These are phyloP conservation scores for Ptilonorhynchus violaceus DNA, from an alignment of 2,113 vertebrate species.

Conservation along the genomic window DNA sequence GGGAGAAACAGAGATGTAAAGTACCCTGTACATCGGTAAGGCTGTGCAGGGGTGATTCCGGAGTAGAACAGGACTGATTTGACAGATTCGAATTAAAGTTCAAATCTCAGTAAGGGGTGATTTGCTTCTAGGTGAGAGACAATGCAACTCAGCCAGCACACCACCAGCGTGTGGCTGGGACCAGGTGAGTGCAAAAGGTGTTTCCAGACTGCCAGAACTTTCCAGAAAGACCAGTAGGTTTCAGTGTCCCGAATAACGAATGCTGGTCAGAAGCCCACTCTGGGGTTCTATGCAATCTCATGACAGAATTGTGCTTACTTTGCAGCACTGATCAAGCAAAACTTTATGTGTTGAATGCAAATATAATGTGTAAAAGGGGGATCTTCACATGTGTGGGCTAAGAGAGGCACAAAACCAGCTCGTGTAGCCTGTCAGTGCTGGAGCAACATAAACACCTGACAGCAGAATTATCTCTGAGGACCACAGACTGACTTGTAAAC, in stretches of 20 bases:
- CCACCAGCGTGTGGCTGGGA: background rate
- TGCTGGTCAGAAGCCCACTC: background rate
- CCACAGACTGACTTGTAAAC: background rate
- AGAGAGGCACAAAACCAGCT: background rate
- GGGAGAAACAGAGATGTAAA: too few relatives aligned
- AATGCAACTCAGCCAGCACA: accelerated
- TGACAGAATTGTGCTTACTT: accelerated
- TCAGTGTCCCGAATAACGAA: background rate
- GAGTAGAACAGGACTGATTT: background rate
- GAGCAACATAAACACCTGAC: background rate
- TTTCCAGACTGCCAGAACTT: background rate
- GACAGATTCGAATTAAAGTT: background rate
- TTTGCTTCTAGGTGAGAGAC: background rate
- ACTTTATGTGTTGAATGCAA: background rate
- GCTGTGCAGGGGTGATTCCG: background rate
- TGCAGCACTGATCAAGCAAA: background rate
- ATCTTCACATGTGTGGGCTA: background rate
- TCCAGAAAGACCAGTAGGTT: background rate
- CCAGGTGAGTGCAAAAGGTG: background rate
- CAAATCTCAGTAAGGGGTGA: background rate
- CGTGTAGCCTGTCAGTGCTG: background rate
- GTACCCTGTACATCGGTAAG: background rate
- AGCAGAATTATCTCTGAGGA: background rate
- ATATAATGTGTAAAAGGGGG: background rate
- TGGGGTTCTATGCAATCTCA: background rate